Conservation (phyloP, 1,140 invertebrate species). For the Drosophila arawakana region DNA sequence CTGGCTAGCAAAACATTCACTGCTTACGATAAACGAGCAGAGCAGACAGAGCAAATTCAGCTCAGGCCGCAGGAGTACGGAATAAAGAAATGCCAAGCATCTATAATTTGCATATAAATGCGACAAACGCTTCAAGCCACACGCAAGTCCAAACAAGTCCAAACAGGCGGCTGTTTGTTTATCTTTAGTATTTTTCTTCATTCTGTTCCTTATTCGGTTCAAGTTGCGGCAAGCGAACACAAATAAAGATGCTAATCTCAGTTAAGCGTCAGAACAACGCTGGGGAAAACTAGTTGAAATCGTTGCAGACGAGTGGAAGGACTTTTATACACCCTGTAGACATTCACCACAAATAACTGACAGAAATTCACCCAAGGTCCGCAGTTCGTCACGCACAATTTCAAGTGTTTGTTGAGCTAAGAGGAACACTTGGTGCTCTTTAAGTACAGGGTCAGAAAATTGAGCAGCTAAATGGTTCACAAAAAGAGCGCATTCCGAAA, state of each 20-base stretch:
- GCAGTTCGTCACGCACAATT: too few species aligned
- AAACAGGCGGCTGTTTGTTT: constrained; percentile 39
- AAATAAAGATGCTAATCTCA: constrained; percentile 83
- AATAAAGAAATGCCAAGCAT: constrained; percentile 68
- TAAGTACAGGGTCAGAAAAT: constrained; percentile 19
- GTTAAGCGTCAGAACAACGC: constrained; percentile 47
- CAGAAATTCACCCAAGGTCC: too few species aligned
- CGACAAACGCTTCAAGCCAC: constrained; percentile 57
- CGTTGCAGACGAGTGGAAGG: too few species aligned
- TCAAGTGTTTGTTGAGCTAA: too few species aligned
- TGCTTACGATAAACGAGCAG: constrained; percentile 70
- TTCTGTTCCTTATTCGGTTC: constrained; percentile 30
- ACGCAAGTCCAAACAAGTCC: constrained; percentile 37
- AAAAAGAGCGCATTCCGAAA: constrained; percentile 48
- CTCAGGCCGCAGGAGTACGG: constrained; percentile 21
- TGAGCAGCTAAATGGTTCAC: constrained; percentile 62
- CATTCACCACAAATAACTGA: too few species aligned
- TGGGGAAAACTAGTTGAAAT: too few species aligned
- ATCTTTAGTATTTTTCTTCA: constrained; percentile 43
- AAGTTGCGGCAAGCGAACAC: constrained; percentile 76
- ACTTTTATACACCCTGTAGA: too few species aligned
- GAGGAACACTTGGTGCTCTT: too few species aligned
- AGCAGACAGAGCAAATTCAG: constrained; percentile 67
- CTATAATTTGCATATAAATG: constrained; percentile 83
- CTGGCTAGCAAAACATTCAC: constrained; percentile 61